Conservation (phyloP, 2,888 invertebrate genomes). For the Amaurobius ferox region DNA sequence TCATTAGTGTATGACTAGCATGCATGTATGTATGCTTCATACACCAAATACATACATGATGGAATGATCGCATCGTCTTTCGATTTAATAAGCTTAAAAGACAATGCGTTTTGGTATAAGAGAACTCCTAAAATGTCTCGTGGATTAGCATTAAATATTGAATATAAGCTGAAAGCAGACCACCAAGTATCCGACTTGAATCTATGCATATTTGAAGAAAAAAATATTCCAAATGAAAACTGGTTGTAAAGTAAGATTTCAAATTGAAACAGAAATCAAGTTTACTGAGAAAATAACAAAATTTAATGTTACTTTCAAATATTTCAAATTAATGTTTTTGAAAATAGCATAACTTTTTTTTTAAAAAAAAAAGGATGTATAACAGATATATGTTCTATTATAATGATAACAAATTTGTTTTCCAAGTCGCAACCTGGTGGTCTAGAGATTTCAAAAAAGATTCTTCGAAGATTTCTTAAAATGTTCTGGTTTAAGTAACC, state of each 20-base stretch:
- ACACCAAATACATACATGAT: conserved; percentile 37
- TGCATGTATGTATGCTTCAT: conserved; percentile 11
- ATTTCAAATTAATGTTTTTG: too few relatives aligned
- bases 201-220: too few relatives aligned
- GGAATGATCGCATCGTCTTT: conserved; percentile 40
- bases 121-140: conserved; percentile 63
- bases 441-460: conserved; percentile 33
- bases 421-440: conserved; percentile 38
- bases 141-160: conserved; percentile 19
- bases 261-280: too few relatives aligned
- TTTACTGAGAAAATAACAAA: too few relatives aligned
- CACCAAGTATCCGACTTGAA: conserved; percentile 23
- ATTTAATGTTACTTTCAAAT: too few relatives aligned
- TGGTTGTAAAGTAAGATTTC: too few relatives aligned
- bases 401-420: too few relatives aligned
- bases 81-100: conserved; percentile 33
- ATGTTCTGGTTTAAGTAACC: conserved; percentile 17
- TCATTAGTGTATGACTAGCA: conserved; percentile 18
- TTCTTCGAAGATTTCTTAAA: conserved; percentile 30
- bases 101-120: conserved; percentile 42
- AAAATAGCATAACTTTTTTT: neutral
- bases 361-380: neutral
- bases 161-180: conserved; percentile 43
- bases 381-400: too few relatives aligned
- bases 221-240: too few relatives aligned